phyloP scores from a whole-genome alignment of 2,888 invertebrate species.

The Drosophila kambysellisi region DNA sequence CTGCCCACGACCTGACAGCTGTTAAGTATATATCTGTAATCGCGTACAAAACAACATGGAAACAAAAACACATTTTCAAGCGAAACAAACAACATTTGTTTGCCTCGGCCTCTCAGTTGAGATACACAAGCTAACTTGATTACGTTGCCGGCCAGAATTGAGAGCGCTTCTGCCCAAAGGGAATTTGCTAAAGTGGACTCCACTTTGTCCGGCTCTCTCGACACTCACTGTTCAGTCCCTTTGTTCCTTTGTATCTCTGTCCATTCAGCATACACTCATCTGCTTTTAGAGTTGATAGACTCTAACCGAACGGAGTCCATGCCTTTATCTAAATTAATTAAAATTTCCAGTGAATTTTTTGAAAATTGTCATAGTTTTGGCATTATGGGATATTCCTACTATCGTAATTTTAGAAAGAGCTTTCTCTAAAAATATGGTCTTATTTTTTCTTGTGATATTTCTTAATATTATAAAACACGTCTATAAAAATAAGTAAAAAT shows the following conservation, averaged over 20 bases:
- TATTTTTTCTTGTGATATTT: too few species aligned
- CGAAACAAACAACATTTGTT: conserved; percentile 42
- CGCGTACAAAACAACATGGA: conserved; percentile 49
- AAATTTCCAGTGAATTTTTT: too few species aligned
- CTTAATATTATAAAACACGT: too few species aligned
- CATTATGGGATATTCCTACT: too few species aligned
- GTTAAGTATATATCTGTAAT: conserved; percentile 32
- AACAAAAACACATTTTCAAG: conserved; percentile 31
- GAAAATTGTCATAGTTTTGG: too few species aligned
- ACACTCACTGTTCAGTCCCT: neutral
- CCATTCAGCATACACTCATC: conserved; percentile 2
- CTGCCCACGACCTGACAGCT: conserved; percentile 28
- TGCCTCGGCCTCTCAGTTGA: conserved; percentile 18
- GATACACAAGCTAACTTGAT: conserved; percentile 64
- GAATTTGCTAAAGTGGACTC: conserved; percentile 6
- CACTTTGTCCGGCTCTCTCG: conserved; percentile 1
- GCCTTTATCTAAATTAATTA: neutral
- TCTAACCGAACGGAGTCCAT: neutral
- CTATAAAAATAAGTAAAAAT: too few species aligned
- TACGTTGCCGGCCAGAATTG: conserved; percentile 47
- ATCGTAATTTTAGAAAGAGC: too few species aligned
- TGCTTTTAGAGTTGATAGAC: neutral
- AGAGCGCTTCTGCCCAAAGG: neutral
- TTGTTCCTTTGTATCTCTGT: neutral
- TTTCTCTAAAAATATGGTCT: too few species aligned